phyloP scores from a whole-genome alignment of 2,797 vertebrate species.

The Hippopotamyrus pictus region DNA sequence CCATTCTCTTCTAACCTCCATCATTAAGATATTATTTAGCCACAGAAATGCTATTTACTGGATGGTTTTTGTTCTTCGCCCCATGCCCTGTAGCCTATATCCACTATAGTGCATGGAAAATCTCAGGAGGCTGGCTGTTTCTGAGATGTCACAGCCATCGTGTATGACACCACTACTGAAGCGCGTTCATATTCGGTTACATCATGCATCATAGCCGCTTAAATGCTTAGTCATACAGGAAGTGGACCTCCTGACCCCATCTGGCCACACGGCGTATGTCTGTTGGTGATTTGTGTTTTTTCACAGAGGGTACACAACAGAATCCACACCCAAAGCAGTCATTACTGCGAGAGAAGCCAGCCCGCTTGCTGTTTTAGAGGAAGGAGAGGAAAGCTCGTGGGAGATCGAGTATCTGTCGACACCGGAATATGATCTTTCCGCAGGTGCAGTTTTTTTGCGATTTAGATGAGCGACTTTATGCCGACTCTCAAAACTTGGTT shows the following conservation, averaged over 20 bases:
- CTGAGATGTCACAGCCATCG: not conserved
- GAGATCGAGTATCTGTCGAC: not conserved
- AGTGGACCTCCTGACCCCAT: not conserved
- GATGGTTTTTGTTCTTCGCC: not conserved
- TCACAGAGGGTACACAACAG: not conserved
- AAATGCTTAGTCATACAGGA: not conserved
- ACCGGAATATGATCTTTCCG: not conserved
- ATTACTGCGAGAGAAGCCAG: not conserved
- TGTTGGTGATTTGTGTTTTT: not conserved
- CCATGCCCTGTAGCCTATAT: not conserved
- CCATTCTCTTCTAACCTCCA: not conserved
- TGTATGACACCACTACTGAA: not conserved
- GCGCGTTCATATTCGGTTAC: not conserved
- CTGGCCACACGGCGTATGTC: not conserved
- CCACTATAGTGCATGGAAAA: not conserved
- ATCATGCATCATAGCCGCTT: not conserved
- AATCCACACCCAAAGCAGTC: not conserved
- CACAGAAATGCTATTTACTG: not conserved
- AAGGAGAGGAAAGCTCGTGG: not conserved
- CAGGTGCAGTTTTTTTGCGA: not conserved
- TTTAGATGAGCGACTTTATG: not conserved
- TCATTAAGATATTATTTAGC: not conserved
- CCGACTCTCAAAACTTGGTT: not conserved
- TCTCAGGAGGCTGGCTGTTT: not conserved
- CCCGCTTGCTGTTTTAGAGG: not conserved